These are phyloP conservation scores for Nasonia oneida DNA, from an alignment of 2,888 invertebrate species.

Conservation along the genomic window DNA sequence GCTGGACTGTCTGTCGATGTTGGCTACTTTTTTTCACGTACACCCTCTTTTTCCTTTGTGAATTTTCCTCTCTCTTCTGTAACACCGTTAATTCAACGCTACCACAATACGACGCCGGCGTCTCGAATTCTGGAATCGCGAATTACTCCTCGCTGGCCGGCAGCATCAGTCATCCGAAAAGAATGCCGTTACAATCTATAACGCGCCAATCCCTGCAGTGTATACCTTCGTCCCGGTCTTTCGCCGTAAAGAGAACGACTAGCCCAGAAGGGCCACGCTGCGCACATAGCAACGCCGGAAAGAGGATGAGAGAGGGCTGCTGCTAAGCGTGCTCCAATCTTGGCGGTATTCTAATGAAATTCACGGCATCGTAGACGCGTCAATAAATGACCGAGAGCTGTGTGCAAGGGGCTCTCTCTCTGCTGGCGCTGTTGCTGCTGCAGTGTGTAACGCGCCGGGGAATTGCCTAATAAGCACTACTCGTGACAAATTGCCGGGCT, in stretches of 20 bases:
- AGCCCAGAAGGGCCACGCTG: background rate
- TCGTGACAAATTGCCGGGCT: conserved; percentile 77
- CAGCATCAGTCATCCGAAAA: conserved; percentile 28
- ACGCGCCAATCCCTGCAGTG: conserved; percentile 20
- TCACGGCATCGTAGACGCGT: conserved; percentile 74
- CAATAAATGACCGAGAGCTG: conserved; percentile 74
- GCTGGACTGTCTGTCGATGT: background rate
- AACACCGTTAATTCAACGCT: background rate
- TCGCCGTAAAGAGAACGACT: background rate
- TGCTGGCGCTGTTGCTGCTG: background rate
- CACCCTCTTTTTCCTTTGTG: background rate
- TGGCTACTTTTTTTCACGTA: background rate
- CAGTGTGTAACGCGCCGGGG: conserved; percentile 67
- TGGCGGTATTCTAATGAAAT: conserved; percentile 74
- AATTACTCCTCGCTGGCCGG: conserved; percentile 6
- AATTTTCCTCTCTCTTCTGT: background rate
- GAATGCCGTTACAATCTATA: conserved; percentile 54
- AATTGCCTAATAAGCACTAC: conserved; percentile 78
- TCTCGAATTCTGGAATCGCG: conserved; percentile 26
- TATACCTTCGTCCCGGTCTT: conserved; percentile 9
- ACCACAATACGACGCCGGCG: background rate
- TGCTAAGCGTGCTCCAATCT: conserved; percentile 67
- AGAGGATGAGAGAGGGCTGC: background rate
- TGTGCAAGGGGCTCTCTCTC: background rate
- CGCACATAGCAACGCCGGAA: conserved; percentile 16